Evolutionary conservation across 2,113 vertebrate species (phyloP), one percentile per base, ranked within the genome.

Genomic region (Cephalopholis sonnerati): DNA sequence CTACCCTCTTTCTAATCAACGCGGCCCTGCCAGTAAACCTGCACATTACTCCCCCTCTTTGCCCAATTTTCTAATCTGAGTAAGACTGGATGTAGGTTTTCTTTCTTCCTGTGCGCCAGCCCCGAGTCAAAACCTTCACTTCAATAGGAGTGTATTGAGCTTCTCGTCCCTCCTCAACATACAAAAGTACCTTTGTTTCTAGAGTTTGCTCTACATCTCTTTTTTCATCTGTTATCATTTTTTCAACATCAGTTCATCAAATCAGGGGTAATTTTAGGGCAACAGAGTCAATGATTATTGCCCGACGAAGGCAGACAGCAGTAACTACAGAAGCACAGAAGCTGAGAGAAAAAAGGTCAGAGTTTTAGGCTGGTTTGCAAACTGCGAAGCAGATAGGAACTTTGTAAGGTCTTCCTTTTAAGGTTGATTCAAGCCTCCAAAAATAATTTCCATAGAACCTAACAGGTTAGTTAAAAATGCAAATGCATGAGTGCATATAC

Each of bases 1-100:
- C 92, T 92, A 79, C 50, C 79, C 81, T 85, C 89, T 92, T 94
- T 93, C 84, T 92, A 90, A 93, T 93, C 90, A 88, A 51, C 15
- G 4, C 72, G 55, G 76, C 50, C 55, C 83, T 94, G 89, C 87
- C 91, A 78, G 91, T 90, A 94, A 94, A 87, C 81, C 86, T 59
- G 64, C 75, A 76, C 83, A 65, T 83, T 85, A 73, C 83, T 71
- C 82, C 85, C 82, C 85, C 88, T 75, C 84, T 77, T 32, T 76
- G 74, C 72, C 77, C 63, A 89, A 83, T 91, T 94, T 93, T 89
- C 88, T 91, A 92, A 93, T 93, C 91, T 88, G 77, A 85, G 81
- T 75, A 64, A 77, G 80, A 79, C 81, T 87, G 84, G 71, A 22
- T 73, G 85, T 81, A 87, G 68, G 74, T 71, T 82, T 85, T 86